Base-by-base conservation (phyloP, 2,797 vertebrate species). In the Macroramphosus scolopax region DNA sequence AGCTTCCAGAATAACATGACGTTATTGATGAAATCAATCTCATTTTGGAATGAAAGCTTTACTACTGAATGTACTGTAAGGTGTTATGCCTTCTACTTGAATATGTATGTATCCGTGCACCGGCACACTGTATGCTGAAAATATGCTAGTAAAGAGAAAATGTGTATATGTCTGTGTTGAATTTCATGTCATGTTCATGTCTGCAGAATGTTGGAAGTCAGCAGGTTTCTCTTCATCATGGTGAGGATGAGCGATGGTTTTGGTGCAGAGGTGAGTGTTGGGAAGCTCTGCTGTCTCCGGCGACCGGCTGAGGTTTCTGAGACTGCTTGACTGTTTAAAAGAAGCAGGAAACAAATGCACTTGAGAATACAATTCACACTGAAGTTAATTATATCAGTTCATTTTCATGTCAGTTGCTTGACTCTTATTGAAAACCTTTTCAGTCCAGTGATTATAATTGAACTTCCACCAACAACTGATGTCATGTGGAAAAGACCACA, bases 1-100 rank as follows among this genome's bases (percentile, higher is more conserved):
- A n/a, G n/a, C n/a, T n/a, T n/a, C n/a, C n/a, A n/a, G n/a, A n/a
- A n/a, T n/a, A n/a, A n/a, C n/a, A n/a, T n/a, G n/a, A n/a, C n/a
- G n/a, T n/a, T n/a, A n/a, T n/a, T n/a, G n/a, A n/a, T n/a, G n/a
- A n/a, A n/a, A n/a, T n/a, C n/a, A n/a, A n/a, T 33, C 15, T 71
- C 17, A 39, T 48, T 51, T 44, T 63, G 45, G 18, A 62, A 43
- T 44, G 35, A 68, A 32, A 40, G 41, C 46, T 69, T 15, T 37
- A 46, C 17, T 31, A 28, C 33, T 74, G 55, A 79, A 78, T 85
- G 63, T 68, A 65, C 20, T 41, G 30, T 53, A 33, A 17, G 38
- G 22, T 22, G 49, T 55, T 46, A 67, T 57, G 37, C 55, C 63
- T 52, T 41, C 10, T 62, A 70, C 52, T 70, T 72, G 66, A 81